Evolutionary conservation across 1,140 invertebrate species (phyloP).

Genomic region (Anastrepha ludens): DNA sequence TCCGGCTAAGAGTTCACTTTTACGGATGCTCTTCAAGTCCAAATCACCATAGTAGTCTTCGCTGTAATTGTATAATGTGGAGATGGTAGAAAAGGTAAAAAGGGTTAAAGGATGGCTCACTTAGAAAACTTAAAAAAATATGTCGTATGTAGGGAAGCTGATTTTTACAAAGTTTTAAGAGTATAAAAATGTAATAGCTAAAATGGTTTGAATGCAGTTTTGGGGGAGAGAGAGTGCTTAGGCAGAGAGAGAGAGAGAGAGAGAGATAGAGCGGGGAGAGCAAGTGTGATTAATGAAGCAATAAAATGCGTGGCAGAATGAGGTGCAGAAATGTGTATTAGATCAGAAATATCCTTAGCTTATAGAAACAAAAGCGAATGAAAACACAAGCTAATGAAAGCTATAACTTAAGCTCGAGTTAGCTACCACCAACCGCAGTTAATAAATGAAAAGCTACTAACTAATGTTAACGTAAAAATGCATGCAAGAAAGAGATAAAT

Average conservation of each 20-base stretch:
- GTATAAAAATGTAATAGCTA: not conserved
- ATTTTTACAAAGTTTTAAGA: constrained; percentile 5
- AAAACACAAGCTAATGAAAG: not conserved
- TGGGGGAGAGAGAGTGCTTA: not conserved
- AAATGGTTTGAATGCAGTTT: not conserved
- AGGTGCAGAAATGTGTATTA: not conserved
- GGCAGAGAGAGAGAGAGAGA: not conserved
- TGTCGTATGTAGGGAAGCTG: not conserved
- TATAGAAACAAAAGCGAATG: too few species aligned
- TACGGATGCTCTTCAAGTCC: constrained; percentile 94
- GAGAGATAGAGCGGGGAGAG: not conserved
- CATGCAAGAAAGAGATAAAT: not conserved
- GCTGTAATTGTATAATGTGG: constrained; percentile 79
- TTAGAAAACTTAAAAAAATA: constrained; percentile 8
- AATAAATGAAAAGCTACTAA: not conserved
- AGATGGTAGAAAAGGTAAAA: constrained; percentile 62
- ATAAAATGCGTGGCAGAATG: not conserved
- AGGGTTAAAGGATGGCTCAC: constrained; percentile 55
- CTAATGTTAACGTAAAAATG: not conserved
- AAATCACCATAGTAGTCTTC: constrained; percentile 97
- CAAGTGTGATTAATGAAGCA: not conserved
- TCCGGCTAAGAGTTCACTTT: constrained; percentile 90
- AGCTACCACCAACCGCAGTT: too few species aligned
- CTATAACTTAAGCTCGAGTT: too few species aligned
- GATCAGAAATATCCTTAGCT: too few species aligned